Conservation (phyloP, 2,797 vertebrate genomes). For the Gymnothorax javanicus region DNA sequence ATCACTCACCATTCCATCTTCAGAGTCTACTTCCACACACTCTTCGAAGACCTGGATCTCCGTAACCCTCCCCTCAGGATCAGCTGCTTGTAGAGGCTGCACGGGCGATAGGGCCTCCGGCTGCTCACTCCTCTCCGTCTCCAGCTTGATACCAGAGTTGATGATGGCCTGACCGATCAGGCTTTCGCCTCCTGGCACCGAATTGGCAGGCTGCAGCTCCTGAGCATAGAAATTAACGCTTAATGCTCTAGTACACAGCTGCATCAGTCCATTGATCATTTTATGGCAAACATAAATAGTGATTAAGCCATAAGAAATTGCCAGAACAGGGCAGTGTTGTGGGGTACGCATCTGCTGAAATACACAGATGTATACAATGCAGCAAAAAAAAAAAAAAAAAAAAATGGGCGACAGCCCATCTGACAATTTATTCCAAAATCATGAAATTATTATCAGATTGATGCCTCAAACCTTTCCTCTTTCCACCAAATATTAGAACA, state of each 20-base stretch:
- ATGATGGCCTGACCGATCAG: slow-evolving; percentile 93
- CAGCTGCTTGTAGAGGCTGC: slow-evolving; percentile 55
- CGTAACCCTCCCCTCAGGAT: slow-evolving; percentile 54
- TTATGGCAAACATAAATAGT: neutral
- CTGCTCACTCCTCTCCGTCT: slow-evolving; percentile 69
- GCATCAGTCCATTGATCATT: neutral
- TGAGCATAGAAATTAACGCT: slow-evolving; percentile 4
- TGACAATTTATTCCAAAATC: too few relatives aligned
- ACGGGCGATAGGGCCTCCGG: slow-evolving; percentile 55
- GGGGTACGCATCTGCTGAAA: neutral
- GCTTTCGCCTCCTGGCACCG: slow-evolving; percentile 80
- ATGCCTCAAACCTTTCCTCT: too few relatives aligned
- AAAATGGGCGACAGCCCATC: too few relatives aligned
- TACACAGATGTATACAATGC: too few relatives aligned
- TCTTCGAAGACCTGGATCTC: slow-evolving; percentile 78
- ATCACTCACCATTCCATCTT: slow-evolving; percentile 47
- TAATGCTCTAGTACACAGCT: neutral
- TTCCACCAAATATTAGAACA: too few relatives aligned
- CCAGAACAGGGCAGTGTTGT: neutral
- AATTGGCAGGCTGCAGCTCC: slow-evolving; percentile 70
- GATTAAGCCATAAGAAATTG: neutral
- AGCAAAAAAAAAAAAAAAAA: too few relatives aligned
- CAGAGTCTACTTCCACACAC: slow-evolving; percentile 65
- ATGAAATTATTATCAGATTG: too few relatives aligned
- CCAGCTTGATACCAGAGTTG: slow-evolving; percentile 88